These are phyloP conservation scores for Drosophila antonietae DNA, from an alignment of 2,888 invertebrate genomes.

Conservation along the genomic window DNA sequence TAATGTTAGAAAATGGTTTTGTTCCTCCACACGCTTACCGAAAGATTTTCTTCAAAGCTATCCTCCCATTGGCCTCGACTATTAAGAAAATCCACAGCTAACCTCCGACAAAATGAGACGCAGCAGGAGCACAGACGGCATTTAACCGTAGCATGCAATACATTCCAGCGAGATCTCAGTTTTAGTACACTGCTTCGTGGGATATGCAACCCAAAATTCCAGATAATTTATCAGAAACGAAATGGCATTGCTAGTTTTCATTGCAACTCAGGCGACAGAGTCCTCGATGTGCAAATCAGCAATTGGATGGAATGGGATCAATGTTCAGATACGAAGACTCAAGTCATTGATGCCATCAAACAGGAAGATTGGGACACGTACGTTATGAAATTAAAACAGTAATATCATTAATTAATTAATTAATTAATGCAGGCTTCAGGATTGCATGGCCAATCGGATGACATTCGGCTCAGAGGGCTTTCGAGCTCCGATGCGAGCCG, in stretches of 20 bases:
- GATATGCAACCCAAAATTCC: not conserved
- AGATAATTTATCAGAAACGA: not conserved
- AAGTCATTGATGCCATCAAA: constrained; percentile 4
- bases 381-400: not conserved
- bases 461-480: constrained; percentile 97
- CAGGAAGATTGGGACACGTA: constrained; percentile 7
- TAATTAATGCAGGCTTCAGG: not conserved
- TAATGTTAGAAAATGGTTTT: not conserved
- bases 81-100: not conserved
- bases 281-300: constrained; percentile 6
- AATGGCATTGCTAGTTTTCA: not conserved
- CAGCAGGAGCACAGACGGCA: not conserved
- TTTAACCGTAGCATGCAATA: not conserved
- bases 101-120: not conserved
- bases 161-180: no score
- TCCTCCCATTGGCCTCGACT: not conserved
- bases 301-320: constrained; percentile 26
- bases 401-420: not conserved
- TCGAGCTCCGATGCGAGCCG: constrained; percentile 96
- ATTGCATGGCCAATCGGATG: constrained; percentile 89
- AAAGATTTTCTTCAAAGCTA: not conserved
- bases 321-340: not conserved
- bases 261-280: constrained; percentile 15
- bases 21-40: not conserved
- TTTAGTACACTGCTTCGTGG: not conserved